These are phyloP conservation scores for Cylas formicarius DNA, from an alignment of 1,140 invertebrate species.

Conservation along the genomic window DNA sequence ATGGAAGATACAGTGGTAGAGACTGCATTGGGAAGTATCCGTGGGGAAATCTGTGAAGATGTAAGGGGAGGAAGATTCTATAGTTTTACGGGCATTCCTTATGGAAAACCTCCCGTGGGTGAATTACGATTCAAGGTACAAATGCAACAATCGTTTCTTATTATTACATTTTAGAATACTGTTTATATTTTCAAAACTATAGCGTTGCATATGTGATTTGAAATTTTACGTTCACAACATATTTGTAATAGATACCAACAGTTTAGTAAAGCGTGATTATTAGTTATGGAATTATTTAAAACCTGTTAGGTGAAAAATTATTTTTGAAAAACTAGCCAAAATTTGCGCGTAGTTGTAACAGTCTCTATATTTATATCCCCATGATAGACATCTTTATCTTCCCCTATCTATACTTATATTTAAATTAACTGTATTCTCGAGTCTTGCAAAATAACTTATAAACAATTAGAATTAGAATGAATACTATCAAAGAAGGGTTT, in stretches of 20 bases:
- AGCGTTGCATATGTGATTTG: no score
- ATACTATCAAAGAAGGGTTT: slow-evolving; percentile 20
- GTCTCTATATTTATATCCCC: no score
- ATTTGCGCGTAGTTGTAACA: no score
- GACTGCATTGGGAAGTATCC: slow-evolving; percentile 36
- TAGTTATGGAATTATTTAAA: not conserved
- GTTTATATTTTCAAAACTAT: no score
- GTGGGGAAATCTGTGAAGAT: slow-evolving; percentile 37
- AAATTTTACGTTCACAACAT: no score
- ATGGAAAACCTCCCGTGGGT: slow-evolving; percentile 59
- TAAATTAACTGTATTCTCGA: no score
- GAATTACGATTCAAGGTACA: slow-evolving; percentile 56
- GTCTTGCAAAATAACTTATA: not conserved
- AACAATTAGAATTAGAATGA: not conserved
- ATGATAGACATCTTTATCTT: no score
- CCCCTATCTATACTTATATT: no score
- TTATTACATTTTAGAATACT: no score
- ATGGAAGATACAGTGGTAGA: no score
- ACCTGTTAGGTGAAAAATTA: not conserved
- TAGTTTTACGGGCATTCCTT: slow-evolving; percentile 59
- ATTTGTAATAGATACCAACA: no score
- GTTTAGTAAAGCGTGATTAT: slow-evolving; percentile 5
- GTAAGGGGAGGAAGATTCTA: slow-evolving; percentile 40
- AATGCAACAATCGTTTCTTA: no score
- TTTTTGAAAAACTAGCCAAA: not conserved